Conservation (phyloP, 2,888 invertebrate genomes). For the Lasioglossum malachurum region DNA sequence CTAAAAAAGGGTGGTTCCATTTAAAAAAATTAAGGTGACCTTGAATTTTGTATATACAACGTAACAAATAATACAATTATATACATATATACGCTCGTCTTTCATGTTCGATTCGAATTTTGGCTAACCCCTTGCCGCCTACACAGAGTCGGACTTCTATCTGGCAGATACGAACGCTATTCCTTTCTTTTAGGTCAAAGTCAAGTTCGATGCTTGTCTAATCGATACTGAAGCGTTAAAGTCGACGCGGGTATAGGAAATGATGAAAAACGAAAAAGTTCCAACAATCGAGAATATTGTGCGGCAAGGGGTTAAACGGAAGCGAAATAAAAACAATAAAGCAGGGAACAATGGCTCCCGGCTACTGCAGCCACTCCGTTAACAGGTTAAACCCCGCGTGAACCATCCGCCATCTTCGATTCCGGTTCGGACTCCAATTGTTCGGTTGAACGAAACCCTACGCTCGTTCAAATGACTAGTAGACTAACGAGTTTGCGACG, state of each 20-base stretch:
- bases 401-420: constrained; percentile 1
- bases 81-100: neutral
- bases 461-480: neutral
- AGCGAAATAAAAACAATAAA: neutral
- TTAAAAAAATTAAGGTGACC: too few species aligned
- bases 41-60: too few species aligned
- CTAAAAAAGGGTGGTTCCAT: too few species aligned
- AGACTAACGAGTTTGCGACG: neutral
- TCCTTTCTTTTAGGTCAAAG: neutral
- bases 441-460: neutral
- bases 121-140: neutral
- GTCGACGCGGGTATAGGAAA: constrained; percentile 1
- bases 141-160: neutral
- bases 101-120: neutral
- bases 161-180: neutral
- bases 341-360: neutral
- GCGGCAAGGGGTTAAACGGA: neutral
- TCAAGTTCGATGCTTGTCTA: constrained; percentile 1
- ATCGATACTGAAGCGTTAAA: neutral
- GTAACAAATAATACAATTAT: too few species aligned
- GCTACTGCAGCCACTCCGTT: neutral
- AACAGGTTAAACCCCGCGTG: neutral
- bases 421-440: constrained; percentile 1
- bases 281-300: neutral
- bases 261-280: neutral